These are phyloP conservation scores for Heteromormyrus szaboi DNA, from an alignment of 2,797 vertebrate species.

Conservation along the genomic window DNA sequence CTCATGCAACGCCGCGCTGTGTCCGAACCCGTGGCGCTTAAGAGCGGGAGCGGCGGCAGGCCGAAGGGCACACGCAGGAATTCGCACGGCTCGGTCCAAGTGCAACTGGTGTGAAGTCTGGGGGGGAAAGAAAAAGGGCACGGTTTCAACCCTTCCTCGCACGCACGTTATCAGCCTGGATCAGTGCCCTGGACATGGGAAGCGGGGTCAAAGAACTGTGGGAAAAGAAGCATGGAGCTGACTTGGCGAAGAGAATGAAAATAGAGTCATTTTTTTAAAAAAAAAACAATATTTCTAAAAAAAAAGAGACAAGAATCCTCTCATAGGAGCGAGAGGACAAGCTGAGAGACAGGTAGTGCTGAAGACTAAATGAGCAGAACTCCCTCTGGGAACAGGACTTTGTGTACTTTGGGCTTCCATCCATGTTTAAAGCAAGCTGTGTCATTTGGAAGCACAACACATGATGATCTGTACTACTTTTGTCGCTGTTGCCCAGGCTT, in stretches of 20 bases:
- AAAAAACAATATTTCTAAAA: not conserved
- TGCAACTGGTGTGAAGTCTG: conserved; percentile 49
- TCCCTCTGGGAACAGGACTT: conserved; percentile 6
- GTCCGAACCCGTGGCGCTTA: conserved; percentile 13
- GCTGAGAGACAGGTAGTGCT: conserved; percentile 19
- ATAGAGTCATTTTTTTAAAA: conserved; percentile 29
- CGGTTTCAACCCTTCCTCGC: conserved; percentile 41
- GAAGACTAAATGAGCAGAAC: not conserved
- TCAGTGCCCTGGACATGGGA: conserved; percentile 17
- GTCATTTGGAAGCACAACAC: conserved; percentile 55
- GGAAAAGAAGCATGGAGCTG: conserved; percentile 32
- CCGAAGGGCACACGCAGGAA: conserved; percentile 31
- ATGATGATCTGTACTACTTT: conserved; percentile 48
- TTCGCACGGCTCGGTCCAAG: conserved; percentile 36
- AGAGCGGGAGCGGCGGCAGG: not conserved
- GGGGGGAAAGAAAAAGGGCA: conserved; percentile 10
- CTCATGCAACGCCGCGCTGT: conserved; percentile 60
- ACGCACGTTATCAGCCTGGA: conserved; percentile 40
- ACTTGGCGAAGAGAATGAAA: conserved; percentile 32
- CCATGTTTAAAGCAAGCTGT: conserved; percentile 38
- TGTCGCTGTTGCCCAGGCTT: conserved; percentile 60
- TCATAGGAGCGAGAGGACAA: not conserved
- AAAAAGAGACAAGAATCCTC: not conserved
- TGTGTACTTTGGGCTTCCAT: conserved; percentile 54
- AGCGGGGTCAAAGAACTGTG: conserved; percentile 34